Conservation (phyloP, 2,797 vertebrate species). For the Oryzias sinensis region DNA sequence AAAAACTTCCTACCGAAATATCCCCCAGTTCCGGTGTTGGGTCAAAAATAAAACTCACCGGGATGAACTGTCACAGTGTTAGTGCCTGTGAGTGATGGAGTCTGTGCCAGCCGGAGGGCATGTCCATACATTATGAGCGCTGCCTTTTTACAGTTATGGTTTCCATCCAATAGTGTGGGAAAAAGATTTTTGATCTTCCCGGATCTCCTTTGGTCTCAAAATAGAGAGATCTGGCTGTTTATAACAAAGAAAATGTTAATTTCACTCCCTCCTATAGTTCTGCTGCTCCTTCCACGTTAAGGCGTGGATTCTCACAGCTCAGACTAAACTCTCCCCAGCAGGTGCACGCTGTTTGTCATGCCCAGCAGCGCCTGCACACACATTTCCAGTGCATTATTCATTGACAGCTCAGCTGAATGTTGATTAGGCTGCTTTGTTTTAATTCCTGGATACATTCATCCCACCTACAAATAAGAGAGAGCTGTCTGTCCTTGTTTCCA, state of each 20-base stretch:
- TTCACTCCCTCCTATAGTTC: not conserved
- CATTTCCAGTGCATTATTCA: constrained; percentile 43
- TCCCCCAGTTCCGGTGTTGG: constrained; percentile 1
- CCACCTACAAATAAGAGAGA: not conserved
- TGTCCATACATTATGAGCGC: not conserved
- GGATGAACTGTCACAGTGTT: not conserved
- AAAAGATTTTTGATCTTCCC: no score
- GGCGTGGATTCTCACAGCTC: constrained; percentile 15
- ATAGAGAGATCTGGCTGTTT: no score
- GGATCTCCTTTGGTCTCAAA: no score
- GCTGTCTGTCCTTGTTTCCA: constrained; percentile 4
- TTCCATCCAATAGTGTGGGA: no score
- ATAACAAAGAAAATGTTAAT: no score
- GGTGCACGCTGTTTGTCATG: constrained; percentile 40
- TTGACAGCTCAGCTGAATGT: constrained; percentile 30
- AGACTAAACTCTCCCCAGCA: constrained; percentile 29
- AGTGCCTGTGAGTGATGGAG: not conserved
- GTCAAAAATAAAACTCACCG: not conserved
- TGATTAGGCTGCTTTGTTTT: constrained; percentile 37
- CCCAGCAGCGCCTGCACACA: constrained; percentile 24
- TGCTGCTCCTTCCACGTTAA: constrained; percentile 6
- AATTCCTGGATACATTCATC: not conserved
- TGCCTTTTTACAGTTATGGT: not conserved
- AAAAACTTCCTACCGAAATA: constrained; percentile 1
- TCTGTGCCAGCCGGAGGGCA: not conserved